Percentiles rank a stretch among this genome's conserved stretches.
Evolutionary conservation across 92 coral and sea anemone genomes (phyloP).

Genomic region (Umimayanthus kanabou): DNA sequence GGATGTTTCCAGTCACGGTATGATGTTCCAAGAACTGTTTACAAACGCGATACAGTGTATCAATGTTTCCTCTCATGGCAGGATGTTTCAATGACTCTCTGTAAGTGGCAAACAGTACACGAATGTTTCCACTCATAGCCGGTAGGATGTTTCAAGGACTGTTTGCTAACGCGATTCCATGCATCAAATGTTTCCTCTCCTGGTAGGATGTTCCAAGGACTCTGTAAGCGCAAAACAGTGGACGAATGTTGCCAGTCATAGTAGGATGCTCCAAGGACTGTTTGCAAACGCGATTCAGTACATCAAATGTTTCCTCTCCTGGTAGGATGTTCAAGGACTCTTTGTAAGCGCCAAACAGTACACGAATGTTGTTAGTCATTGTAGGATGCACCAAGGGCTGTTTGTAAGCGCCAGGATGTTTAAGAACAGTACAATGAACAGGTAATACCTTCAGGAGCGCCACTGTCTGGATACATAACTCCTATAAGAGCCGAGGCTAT

Average conservation of each 20-base stretch:
- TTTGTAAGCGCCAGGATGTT: neutral
- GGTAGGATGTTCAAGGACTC: neutral
- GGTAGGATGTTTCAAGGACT: no score
- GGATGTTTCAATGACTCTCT: no score
- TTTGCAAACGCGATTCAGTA: neutral
- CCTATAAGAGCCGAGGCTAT: slow-evolving; percentile 48
- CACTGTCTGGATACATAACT: slow-evolving; percentile 55
- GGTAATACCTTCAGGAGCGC: slow-evolving; percentile 30
- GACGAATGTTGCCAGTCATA: neutral
- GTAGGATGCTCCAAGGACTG: neutral
- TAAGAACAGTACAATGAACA: neutral
- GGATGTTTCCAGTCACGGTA: neutral
- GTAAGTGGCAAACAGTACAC: neutral
- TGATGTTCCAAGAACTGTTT: neutral
- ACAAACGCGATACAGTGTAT: no score
- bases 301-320: no score
- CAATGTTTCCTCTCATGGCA: no score
- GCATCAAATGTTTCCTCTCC: no score
- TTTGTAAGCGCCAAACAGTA: neutral
- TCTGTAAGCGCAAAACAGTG: neutral
- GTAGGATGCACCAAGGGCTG: neutral
- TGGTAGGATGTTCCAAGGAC: neutral
- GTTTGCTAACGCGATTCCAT: no score
- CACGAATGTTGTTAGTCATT: neutral
- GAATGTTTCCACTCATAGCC: neutral